A percentile compares a stretch with the other conserved stretches of the same genome.
These are phyloP conservation scores for Eurosta solidaginis DNA, from an alignment of 1,140 invertebrate species.

Conservation along the genomic window DNA sequence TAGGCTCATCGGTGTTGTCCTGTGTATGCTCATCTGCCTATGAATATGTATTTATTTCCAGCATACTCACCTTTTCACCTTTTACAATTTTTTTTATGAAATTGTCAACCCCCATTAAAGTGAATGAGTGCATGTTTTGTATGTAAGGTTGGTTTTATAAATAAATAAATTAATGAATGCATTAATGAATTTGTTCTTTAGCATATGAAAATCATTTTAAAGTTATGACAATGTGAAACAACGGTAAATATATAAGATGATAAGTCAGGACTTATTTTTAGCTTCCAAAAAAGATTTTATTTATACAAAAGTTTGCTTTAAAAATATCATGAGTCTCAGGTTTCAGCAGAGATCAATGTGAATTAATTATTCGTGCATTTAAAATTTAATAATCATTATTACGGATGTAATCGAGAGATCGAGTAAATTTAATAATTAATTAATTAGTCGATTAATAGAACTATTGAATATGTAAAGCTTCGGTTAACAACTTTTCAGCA, in stretches of 20 bases:
- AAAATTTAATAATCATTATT: too few species aligned
- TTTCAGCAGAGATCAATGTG: too few species aligned
- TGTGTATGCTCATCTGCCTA: background rate
- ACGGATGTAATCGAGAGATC: too few species aligned
- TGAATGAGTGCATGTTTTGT: background rate
- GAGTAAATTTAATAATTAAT: too few species aligned
- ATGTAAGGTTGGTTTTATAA: background rate
- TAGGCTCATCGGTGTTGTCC: background rate
- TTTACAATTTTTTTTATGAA: background rate
- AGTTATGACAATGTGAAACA: background rate
- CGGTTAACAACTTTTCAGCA: too few species aligned
- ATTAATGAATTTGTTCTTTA: constrained; percentile 14
- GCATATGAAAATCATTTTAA: background rate
- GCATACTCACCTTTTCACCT: background rate
- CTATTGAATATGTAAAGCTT: too few species aligned
- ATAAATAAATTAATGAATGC: background rate
- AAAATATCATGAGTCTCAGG: too few species aligned
- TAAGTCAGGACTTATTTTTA: too few species aligned
- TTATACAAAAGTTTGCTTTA: background rate
- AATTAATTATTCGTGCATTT: too few species aligned
- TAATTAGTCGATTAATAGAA: too few species aligned
- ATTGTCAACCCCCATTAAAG: constrained; percentile 16
- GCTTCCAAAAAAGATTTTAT: background rate
- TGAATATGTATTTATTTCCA: constrained; percentile 23
- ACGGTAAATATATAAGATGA: background rate